A percentile compares a stretch with the other conserved stretches of the same genome.
Evolutionary conservation across 1,140 invertebrate genomes (phyloP).

Genomic region (Drosophila tristis): DNA sequence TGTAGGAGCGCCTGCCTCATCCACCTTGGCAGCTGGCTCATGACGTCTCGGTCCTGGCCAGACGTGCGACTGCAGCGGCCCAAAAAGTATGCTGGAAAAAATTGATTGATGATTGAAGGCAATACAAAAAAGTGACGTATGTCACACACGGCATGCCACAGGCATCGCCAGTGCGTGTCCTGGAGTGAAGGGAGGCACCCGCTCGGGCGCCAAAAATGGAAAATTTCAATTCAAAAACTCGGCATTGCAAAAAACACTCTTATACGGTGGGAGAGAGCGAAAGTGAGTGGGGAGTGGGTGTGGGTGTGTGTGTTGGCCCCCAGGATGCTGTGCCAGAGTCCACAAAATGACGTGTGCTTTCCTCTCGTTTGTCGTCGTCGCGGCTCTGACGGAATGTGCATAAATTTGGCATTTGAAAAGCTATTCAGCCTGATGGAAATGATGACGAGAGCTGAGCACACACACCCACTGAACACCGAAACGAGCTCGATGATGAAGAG

Average conservation of each 20-base stretch:
- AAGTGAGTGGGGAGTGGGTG: no score
- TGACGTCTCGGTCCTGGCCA: no score
- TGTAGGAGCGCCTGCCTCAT: no score
- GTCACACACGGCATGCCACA: constrained; percentile 17
- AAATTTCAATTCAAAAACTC: constrained; percentile 64
- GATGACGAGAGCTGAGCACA: constrained; percentile 57
- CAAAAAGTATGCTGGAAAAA: constrained; percentile 70
- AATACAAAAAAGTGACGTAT: constrained; percentile 54
- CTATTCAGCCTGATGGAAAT: constrained; percentile 77
- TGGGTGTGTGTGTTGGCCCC: no score
- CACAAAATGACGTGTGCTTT: constrained; percentile 55
- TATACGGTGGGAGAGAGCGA: no score
- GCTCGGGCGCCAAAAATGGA: constrained; percentile 44
- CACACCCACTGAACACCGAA: constrained; percentile 18
- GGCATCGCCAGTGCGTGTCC: no score
- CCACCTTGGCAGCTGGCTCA: neutral
- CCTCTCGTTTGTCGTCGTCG: constrained; percentile 10
- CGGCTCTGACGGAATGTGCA: constrained; percentile 63
- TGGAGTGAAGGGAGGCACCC: neutral
- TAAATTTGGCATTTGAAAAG: constrained; percentile 80
- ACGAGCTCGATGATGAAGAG: constrained; percentile 58
- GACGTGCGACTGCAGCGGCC: constrained; percentile 55
- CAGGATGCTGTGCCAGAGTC: neutral
- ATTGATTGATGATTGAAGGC: constrained; percentile 72
- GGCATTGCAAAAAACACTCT: neutral